Evolutionary conservation across 2,888 invertebrate species (phyloP).

Genomic region (Phrixothrix hirtus): DNA sequence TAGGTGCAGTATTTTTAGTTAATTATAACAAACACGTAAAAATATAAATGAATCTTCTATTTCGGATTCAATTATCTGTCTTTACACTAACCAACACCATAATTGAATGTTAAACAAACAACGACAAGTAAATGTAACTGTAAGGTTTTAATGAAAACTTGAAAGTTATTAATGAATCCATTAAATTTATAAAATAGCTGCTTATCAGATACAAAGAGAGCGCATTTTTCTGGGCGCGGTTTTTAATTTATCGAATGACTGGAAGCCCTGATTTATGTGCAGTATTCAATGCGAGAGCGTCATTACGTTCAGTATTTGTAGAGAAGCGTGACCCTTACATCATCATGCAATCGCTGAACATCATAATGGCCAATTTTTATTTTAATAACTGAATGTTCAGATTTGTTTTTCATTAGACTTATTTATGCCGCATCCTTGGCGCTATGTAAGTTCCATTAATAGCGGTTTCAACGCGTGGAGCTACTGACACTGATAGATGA

Average conservation of each 20-base stretch:
- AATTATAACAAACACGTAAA: too few relatives aligned
- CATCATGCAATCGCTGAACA: slow-evolving; percentile 33
- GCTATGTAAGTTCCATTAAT: slow-evolving; percentile 53
- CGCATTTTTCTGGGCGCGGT: slow-evolving; percentile 44
- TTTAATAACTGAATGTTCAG: slow-evolving; percentile 43
- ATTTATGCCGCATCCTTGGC: slow-evolving; percentile 49
- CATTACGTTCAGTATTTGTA: slow-evolving; percentile 36
- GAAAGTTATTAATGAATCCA: slow-evolving; percentile 49
- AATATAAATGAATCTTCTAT: slow-evolving; percentile 6
- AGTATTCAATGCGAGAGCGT: slow-evolving; percentile 43
- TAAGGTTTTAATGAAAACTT: slow-evolving; percentile 37
- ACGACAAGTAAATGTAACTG: slow-evolving; percentile 37
- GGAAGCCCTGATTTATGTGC: slow-evolving; percentile 45
- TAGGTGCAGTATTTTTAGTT: too few relatives aligned
- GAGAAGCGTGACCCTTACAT: slow-evolving; percentile 34
- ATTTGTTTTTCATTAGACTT: slow-evolving; percentile 50
- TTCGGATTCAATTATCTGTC: slow-evolving; percentile 28
- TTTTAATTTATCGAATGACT: slow-evolving; percentile 47
- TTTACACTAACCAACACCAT: slow-evolving; percentile 26
- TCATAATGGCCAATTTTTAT: slow-evolving; percentile 35
- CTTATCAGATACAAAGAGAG: slow-evolving; percentile 47
- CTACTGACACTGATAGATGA: slow-evolving; percentile 50
- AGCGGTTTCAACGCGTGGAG: slow-evolving; percentile 46
- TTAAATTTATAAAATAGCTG: slow-evolving; percentile 48
- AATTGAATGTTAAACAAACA: slow-evolving; percentile 45